These are phyloP conservation scores for Adelges cooleyi DNA, from an alignment of 1,140 invertebrate species.

Conservation along the genomic window DNA sequence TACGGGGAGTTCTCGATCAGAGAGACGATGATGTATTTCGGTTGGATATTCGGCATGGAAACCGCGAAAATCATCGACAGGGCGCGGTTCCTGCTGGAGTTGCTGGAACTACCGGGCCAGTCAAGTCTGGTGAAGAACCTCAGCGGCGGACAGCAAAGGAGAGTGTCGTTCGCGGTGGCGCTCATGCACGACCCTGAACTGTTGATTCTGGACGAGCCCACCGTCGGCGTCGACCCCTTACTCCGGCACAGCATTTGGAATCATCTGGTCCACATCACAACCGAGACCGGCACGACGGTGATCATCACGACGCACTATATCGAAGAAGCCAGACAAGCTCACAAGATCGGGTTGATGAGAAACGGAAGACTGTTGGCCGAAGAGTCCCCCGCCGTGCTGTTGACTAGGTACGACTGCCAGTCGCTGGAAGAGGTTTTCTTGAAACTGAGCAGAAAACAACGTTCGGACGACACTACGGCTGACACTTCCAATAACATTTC, in stretches of 20 bases:
- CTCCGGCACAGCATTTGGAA: slow-evolving; percentile 90
- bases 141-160: slow-evolving; percentile 77
- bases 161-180: slow-evolving; percentile 77
- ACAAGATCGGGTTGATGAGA: slow-evolving; percentile 88
- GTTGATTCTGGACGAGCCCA: slow-evolving; percentile 86
- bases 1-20: slow-evolving; percentile 75
- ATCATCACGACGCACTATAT: slow-evolving; percentile 98
- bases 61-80: slow-evolving; percentile 51
- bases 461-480: slow-evolving; percentile 34
- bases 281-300: slow-evolving; percentile 75
- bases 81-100: slow-evolving; percentile 52
- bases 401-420: slow-evolving; percentile 68
- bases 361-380: slow-evolving; percentile 82
- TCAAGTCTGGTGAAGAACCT: slow-evolving; percentile 65
- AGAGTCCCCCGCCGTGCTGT: slow-evolving; percentile 72
- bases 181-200: slow-evolving; percentile 79
- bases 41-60: slow-evolving; percentile 68
- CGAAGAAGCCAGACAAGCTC: slow-evolving; percentile 86
- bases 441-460: slow-evolving; percentile 57
- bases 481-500: slow-evolving; percentile 67
- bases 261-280: slow-evolving; percentile 78
- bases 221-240: slow-evolving; percentile 89
- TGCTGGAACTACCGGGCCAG: slow-evolving; percentile 62
- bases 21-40: slow-evolving; percentile 79
- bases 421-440: slow-evolving; percentile 89